Percentiles rank a stretch among this genome's conserved stretches.
Conservation (phyloP, 2,113 vertebrate species). For the Phycodurus eques region DNA sequence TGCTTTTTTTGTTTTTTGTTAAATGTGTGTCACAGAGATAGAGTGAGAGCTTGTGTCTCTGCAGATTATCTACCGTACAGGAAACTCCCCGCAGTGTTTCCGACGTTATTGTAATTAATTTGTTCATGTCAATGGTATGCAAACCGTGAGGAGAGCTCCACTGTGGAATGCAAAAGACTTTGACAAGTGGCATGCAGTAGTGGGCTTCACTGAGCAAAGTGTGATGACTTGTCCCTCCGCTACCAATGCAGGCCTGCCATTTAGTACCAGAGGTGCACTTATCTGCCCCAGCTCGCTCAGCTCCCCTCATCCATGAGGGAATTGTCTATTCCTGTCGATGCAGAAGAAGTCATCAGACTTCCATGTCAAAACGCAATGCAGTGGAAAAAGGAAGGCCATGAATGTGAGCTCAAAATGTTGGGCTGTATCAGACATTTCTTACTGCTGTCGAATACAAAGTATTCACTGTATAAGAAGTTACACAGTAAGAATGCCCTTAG, state of each 20-base stretch:
- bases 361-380: slow-evolving; percentile 55
- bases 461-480: neutral
- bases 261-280: slow-evolving; percentile 20
- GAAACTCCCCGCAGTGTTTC: slow-evolving; percentile 46
- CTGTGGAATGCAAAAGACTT: neutral
- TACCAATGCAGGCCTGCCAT: slow-evolving; percentile 19
- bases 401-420: slow-evolving; percentile 45
- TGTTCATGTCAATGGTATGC: neutral
- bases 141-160: neutral
- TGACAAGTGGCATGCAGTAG: slow-evolving; percentile 11
- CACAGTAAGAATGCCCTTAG: neutral
- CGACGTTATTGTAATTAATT: neutral
- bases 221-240: slow-evolving; percentile 26
- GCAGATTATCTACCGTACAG: slow-evolving; percentile 38
- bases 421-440: slow-evolving; percentile 36
- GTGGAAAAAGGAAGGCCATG: slow-evolving; percentile 58
- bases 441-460: neutral
- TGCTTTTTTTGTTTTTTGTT: slow-evolving; percentile 12
- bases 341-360: slow-evolving; percentile 23
- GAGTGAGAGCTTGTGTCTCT: slow-evolving; percentile 12
- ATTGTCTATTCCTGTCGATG: slow-evolving; percentile 41
- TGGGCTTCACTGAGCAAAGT: slow-evolving; percentile 22
- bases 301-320: slow-evolving; percentile 27
- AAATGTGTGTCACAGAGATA: neutral
- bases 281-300: slow-evolving; percentile 65